Base-by-base conservation (phyloP, 2,797 vertebrate genomes). In the Denticeps clupeoides region DNA sequence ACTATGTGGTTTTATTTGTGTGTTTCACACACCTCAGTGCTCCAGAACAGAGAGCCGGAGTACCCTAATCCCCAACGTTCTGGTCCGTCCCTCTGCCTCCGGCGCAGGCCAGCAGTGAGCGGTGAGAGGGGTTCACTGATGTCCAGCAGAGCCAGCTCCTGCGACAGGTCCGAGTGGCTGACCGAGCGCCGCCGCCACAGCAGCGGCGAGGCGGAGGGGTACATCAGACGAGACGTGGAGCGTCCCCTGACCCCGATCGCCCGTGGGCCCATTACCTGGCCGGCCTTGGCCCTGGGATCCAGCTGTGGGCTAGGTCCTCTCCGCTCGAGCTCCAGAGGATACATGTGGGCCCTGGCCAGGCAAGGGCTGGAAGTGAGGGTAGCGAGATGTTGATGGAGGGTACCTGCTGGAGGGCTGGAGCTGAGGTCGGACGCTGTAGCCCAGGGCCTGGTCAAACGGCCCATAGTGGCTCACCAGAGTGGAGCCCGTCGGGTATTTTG, bases 131-230 rank as follows among this genome's bases (percentile, higher is more conserved):
- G 71, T 7, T 81, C 78, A 25, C 76, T 75, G 19, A 78, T 3
- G 8, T 67, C 80, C 49, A 89, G 70, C 55, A 69, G 74, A 1
- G 84, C 72, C 41, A 89, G 75, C 48, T 88, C 86, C 46, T 56
- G 72, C 1, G 77, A 78, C 63, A 90, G 64, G 57, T 87, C 85
- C 0, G 77, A 82, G 38, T 90, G 87, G 64, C 84, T 88, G 61
- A 72, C 62, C 2, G 82, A 83, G 51, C 84, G 86, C 53, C 69
- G 81, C 29, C 81, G 82, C 56, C 62, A 74, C 38, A 83, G 70
- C 2, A 56, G 23, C n/a, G 60, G 50, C 10, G 49, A 49, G 3
- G 44, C 41, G 42, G 55, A 51, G 45, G 74, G 47, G 51, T 81
- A 79, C 50, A 41, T 62, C 3, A 61, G 40, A 16, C 37, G 56